phyloP scores from a whole-genome alignment of 2,797 vertebrate genomes.

The Anguilla obscura region DNA sequence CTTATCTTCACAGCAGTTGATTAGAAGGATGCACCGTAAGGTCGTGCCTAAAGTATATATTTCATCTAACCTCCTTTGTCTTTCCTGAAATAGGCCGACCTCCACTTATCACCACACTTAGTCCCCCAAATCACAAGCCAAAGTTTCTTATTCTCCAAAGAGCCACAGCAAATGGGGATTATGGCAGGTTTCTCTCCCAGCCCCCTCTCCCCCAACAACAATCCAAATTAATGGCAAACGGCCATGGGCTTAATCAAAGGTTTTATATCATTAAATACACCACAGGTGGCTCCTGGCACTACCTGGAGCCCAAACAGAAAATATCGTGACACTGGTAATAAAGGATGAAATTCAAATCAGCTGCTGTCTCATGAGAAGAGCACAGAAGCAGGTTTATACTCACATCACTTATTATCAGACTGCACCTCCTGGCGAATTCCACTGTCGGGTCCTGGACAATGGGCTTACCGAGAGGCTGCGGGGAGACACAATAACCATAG shows the following conservation, averaged over 20 bases:
- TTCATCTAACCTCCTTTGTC: neutral
- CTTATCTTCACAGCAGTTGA: neutral
- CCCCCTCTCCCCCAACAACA: neutral
- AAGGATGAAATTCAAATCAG: conserved; percentile 22
- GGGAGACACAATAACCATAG: neutral
- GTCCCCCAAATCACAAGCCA: neutral
- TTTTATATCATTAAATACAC: conserved; percentile 22
- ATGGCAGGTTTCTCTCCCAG: neutral
- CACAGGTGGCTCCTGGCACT: conserved; percentile 13
- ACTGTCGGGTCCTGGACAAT: conserved; percentile 15
- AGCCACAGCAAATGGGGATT: neutral
- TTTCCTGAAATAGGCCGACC: neutral
- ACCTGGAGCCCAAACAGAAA: conserved; percentile 1
- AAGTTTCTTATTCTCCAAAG: neutral
- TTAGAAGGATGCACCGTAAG: neutral
- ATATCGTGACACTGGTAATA: neutral
- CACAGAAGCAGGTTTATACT: conserved; percentile 28
- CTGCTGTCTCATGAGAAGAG: neutral
- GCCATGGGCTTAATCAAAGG: neutral
- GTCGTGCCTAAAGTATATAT: neutral
- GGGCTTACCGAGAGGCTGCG: neutral
- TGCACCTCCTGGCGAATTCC: conserved; percentile 27
- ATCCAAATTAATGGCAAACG: conserved; percentile 26
- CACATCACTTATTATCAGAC: conserved; percentile 31
- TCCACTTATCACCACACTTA: neutral